A percentile compares a stretch with the other conserved stretches of the same genome.
phyloP scores from a whole-genome alignment of 2,797 vertebrate species.

The Molossus molossus region DNA sequence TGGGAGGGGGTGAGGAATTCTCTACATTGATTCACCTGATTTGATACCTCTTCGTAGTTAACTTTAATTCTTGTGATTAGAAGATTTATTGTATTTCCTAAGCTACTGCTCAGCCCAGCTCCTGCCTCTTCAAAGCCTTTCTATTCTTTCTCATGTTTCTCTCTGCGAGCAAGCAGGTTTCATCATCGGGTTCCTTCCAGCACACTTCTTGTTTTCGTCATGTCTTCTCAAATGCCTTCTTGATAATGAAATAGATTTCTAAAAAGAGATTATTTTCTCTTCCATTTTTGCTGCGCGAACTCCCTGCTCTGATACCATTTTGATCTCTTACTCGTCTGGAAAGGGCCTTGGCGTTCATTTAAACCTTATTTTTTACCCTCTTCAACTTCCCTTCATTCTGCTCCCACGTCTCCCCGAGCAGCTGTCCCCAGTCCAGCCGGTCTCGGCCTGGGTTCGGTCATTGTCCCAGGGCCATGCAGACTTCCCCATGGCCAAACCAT shows the following conservation, averaged over 20 bases:
- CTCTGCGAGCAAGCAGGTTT: not conserved
- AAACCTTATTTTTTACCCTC: not conserved
- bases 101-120: not conserved
- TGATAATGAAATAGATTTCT: not conserved
- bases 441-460: not conserved
- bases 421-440: not conserved
- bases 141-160: not conserved
- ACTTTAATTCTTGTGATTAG: constrained; percentile 5
- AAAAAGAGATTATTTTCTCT: not conserved
- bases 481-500: constrained; percentile 43
- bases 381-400: not conserved
- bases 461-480: not conserved
- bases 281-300: not conserved
- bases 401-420: not conserved
- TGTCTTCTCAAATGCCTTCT: not conserved
- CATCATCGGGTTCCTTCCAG: not conserved
- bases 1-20: not conserved
- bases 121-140: not conserved
- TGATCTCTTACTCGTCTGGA: constrained; percentile 39
- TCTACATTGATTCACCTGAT: constrained; percentile 35
- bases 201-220: not conserved
- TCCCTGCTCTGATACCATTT: constrained; percentile 9
- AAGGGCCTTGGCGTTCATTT: constrained; percentile 10
- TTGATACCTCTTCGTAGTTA: not conserved
- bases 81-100: constrained; percentile 12